Base-by-base conservation (phyloP, 2,888 invertebrate genomes). In the Lasioglossum leucozonium region DNA sequence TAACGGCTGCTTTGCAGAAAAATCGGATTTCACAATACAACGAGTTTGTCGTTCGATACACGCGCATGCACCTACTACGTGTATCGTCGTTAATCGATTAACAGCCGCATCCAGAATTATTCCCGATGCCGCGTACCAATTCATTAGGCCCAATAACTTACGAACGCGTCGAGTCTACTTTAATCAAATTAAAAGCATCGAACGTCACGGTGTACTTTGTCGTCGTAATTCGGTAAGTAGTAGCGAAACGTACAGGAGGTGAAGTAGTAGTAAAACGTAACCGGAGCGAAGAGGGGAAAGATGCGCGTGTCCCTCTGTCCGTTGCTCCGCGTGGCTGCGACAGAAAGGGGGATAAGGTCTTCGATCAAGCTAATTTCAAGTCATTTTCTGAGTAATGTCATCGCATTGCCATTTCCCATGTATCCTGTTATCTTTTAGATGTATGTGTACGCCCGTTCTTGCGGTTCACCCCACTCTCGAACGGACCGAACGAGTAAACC, bases 161-260 rank as follows among this genome's bases (percentile, higher is more conserved):
- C 76, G n/a, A 37, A 30, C 34, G 69, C 44, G 69, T 26, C 51
- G 71, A 65, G 37, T 76, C 44, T 69, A 72, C 34, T 89, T 85
- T 91, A 87, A 90, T 91, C 72, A 65, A 80, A 87, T 89, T 91
- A 86, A 89, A 87, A 91, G 84, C 83, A 72, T 69, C 75, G 58
- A 37, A 77, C 81, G 80, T 79, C 78, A 71, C 34, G 42, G 26
- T 62, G 44, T 74, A 51, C 76, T 40, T 72, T 62, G 67, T 26
- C n/a, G 62, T 55, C 75, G 71, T 83, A 83, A 83, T 83, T 65
- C 82, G 37, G 34, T 83, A 82, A 81, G 83, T 74, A 67, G 65
- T 62, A 62, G 83, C 65, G 16, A 40, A 16, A 16, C 34, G 51
- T 58, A 34, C n/a, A 37, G 65, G 22, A 55, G 62, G 34, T 51